Evolutionary conservation across 2,797 vertebrate genomes (phyloP).

Genomic region (Florisuga fusca): DNA sequence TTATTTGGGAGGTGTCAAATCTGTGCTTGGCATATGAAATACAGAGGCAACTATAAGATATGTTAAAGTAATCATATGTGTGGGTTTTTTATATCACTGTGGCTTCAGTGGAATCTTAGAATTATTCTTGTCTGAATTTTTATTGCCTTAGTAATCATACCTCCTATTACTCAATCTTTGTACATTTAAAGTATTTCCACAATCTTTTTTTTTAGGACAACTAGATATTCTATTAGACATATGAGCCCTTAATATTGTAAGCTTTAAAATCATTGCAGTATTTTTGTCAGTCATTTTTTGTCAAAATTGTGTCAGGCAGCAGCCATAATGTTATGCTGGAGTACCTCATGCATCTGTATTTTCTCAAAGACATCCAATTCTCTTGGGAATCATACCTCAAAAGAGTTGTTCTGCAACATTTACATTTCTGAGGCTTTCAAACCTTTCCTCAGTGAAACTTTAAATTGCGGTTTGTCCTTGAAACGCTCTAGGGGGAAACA

Average conservation of each 20-base stretch:
- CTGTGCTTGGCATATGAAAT: neutral
- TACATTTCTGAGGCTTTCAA: slow-evolving; percentile 7
- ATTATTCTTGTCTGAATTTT: slow-evolving; percentile 13
- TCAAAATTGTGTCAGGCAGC: neutral
- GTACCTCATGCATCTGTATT: neutral
- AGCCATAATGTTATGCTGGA: neutral
- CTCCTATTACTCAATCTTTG: neutral
- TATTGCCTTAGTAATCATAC: neutral
- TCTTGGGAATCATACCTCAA: neutral
- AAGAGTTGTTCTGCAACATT: slow-evolving; percentile 16
- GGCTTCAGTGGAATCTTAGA: neutral
- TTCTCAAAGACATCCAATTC: neutral
- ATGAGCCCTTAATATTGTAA: neutral
- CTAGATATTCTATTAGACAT: neutral
- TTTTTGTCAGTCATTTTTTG: neutral
- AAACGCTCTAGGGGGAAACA: neutral
- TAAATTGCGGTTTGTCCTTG: neutral
- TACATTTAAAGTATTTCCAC: neutral
- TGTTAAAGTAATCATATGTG: neutral
- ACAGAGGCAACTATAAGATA: neutral
- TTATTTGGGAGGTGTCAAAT: neutral
- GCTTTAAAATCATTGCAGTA: neutral
- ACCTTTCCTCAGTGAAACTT: neutral
- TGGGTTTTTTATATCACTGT: fast-evolving
- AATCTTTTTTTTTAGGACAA: neutral